Percentiles rank a stretch among this genome's conserved stretches.
Evolutionary conservation across 2,113 vertebrate species (phyloP).

Genomic region (Chamaetylas fuelleborni): DNA sequence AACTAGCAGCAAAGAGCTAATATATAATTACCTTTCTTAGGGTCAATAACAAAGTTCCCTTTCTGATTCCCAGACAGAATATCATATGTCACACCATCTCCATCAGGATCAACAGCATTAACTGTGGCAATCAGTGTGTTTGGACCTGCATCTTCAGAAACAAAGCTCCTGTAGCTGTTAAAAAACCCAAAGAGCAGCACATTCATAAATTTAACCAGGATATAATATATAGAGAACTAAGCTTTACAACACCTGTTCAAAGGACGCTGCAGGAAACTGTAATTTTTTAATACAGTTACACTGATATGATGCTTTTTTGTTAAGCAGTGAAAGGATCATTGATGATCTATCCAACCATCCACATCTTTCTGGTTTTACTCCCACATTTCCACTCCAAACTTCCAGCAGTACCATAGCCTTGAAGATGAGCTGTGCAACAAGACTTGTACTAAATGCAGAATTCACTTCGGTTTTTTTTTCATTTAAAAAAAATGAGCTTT

Average conservation of each 20-base stretch:
- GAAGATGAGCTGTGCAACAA: not conserved
- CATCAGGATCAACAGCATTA: slow-evolving; percentile 86
- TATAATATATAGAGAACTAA: not conserved
- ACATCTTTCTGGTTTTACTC: not conserved
- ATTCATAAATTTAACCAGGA: not conserved
- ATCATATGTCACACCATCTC: slow-evolving; percentile 83
- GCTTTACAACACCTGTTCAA: not conserved
- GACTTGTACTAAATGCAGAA: not conserved
- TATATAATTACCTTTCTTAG: slow-evolving; percentile 79
- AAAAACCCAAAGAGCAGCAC: not conserved
- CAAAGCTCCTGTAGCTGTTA: slow-evolving; percentile 86
- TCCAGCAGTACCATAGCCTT: not conserved
- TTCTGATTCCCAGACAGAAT: slow-evolving; percentile 83
- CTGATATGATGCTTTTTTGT: not conserved
- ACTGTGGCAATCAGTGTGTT: slow-evolving; percentile 86
- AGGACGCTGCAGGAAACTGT: not conserved
- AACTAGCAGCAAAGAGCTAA: not conserved
- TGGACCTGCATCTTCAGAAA: slow-evolving; percentile 89
- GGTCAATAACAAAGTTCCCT: slow-evolving; percentile 88
- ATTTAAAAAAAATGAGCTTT: not conserved
- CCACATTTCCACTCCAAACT: not conserved
- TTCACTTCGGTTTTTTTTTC: not conserved
- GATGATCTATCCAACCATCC: not conserved
- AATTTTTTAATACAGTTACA: not conserved
- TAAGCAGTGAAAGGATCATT: not conserved